Base-by-base conservation (phyloP, 1,140 invertebrate species). In the Vollenhovia emeryi region DNA sequence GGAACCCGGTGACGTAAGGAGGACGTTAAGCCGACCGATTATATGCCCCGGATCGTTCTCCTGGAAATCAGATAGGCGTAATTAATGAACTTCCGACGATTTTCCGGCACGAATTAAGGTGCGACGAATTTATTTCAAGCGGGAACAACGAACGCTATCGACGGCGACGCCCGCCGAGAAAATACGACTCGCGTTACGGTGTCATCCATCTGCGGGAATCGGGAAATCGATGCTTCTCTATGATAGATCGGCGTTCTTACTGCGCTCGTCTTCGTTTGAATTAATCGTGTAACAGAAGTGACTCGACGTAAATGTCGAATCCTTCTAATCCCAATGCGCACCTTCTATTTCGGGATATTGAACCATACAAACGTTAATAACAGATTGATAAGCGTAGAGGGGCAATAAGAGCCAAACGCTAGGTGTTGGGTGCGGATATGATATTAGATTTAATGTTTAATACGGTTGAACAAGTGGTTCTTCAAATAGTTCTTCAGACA, bases 101-200 rank as follows among this genome's bases (percentile, higher is more conserved):
- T 87, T 45, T 68, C 52, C 45, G 71, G 64, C 75, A 57, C 11
- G 52, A 59, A 60, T 82, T 82, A 48, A 86, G 59, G 59, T 60
- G 86, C 87, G 83, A 87, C 73, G 73, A 87, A 82, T 82, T 76
- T 55, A 85, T 57, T 68, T 73, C 64, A 74, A 85, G 79, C 86
- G 85, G 75, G 40, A 64, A 59, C 69, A 84, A 87, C 57, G 71
- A 76, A 69, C 59, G 86, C 74, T 84, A 88, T 87, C 80, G 75
- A 85, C 66, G 73, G 62, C 83, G 78, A 57, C 36, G 71, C 33
- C 27, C 78, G 78, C 64, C 36, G 50, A 50, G 66, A 59, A 78
- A 57, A 82, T 80, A 50, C 66, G 36, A 24, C 78, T 82, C 66
- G 78, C 36, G 50, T 71, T 57, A 43, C 21, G 33, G 15, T 71